Base-by-base conservation (phyloP, 2,888 invertebrate genomes). In the Xestia sexstrigata region DNA sequence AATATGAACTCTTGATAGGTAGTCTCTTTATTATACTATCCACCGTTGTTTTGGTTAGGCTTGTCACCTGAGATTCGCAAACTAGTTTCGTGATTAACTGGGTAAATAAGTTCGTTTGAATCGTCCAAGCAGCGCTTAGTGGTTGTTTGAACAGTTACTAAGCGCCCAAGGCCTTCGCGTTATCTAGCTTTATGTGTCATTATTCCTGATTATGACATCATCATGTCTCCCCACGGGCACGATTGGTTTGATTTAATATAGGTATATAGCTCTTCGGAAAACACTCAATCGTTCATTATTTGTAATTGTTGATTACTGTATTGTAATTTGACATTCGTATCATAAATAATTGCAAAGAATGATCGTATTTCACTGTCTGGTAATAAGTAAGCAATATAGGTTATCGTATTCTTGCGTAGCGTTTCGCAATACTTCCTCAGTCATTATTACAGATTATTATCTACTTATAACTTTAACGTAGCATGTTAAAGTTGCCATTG, bases 131-230 rank as follows among this genome's bases (percentile, higher is more conserved):
- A 74, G 35, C 69, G 80, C 86, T 87, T 84, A 86, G 87, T 81
- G 84, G 79, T 86, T 89, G 86, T 88, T 89, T 89, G 87, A 85
- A 87, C 84, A 87, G 87, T 85, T 82, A 90, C 89, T 87, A 89
- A 86, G 82, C 84, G 82, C 80, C 82, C 91, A 92, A 92, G 92
- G 92, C 76, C 89, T 88, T 85, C 83, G 82, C 82, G 84, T 81
- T 92, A 91, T 91, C 89, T 87, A 78, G 74, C 79, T 87, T 84
- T 81, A 87, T 89, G 92, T 90, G 91, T 93, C 90, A 92, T 88
- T 89, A 86, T 87, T 89, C 89, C 90, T 85, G 79, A 80, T 79
- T 79, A 79, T 85, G 90, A 90, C 90, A 88, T 92, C 91, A 91
- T 79, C 79, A 70, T 58, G 72, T 78, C 60, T 80, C 70, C 75